phyloP scores from a whole-genome alignment of 2,113 vertebrate genomes.

The Synchiropus splendidus region DNA sequence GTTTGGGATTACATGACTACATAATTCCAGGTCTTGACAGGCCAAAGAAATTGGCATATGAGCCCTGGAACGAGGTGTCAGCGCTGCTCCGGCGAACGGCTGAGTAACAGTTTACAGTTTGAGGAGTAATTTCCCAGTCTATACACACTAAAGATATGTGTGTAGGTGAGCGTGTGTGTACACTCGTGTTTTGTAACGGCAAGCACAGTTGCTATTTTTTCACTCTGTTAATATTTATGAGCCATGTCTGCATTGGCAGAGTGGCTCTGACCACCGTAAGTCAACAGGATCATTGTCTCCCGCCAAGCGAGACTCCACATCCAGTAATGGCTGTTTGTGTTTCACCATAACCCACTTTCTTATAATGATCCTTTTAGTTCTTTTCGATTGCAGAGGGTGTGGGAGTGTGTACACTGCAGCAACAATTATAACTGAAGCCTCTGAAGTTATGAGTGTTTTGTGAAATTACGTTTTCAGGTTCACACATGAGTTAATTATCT shows the following conservation, averaged over 20 bases:
- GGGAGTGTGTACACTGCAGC: background rate
- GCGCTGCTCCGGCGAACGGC: constrained; percentile 28
- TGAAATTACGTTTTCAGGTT: too few species aligned
- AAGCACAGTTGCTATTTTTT: constrained; percentile 27
- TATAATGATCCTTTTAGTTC: constrained; percentile 41
- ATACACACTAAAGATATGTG: constrained; percentile 8
- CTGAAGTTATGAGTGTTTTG: background rate
- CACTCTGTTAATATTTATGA: constrained; percentile 38
- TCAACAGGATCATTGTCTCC: constrained; percentile 28
- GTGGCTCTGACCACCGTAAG: constrained; percentile 8
- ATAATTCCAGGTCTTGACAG: constrained; percentile 44
- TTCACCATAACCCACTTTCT: constrained; percentile 36
- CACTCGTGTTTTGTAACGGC: constrained; percentile 6
- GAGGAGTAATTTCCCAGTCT: too few species aligned
- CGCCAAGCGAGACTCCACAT: constrained; percentile 12
- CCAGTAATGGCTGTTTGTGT: constrained; percentile 39
- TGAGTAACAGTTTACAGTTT: constrained; percentile 19
- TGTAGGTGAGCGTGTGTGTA: constrained; percentile 6
- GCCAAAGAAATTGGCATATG: constrained; percentile 40
- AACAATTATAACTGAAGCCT: constrained; percentile 12
- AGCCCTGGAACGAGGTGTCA: constrained; percentile 39
- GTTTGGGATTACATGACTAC: constrained; percentile 43
- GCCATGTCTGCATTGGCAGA: constrained; percentile 8
- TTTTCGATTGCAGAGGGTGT: constrained; percentile 12
- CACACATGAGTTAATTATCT: too few species aligned